phyloP scores from a whole-genome alignment of 2,113 vertebrate species.

The Rousettus leschenaultii region DNA sequence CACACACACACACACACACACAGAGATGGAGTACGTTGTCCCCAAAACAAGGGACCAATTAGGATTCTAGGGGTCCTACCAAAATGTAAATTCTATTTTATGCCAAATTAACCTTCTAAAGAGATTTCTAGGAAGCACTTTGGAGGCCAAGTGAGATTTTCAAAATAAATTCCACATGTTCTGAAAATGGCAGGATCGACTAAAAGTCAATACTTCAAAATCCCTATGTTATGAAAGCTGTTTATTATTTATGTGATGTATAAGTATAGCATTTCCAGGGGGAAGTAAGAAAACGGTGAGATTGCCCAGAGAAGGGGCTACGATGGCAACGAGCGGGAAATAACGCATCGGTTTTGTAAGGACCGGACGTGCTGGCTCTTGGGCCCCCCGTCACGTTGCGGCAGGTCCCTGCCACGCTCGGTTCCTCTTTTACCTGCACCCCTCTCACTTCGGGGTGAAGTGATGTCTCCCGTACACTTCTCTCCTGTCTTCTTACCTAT shows the following conservation, averaged over 20 bases:
- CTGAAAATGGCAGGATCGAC: neutral
- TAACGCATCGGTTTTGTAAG: neutral
- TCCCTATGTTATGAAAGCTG: neutral
- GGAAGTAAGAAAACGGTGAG: neutral
- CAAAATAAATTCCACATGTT: conserved; percentile 11
- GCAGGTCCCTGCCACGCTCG: neutral
- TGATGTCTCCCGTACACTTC: neutral
- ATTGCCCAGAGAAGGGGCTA: neutral
- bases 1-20: neutral
- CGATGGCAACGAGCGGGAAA: neutral
- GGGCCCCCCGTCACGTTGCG: neutral
- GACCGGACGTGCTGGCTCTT: neutral
- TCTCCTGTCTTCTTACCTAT: neutral
- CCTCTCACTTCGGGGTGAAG: neutral
- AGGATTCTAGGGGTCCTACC: neutral
- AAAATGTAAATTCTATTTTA: neutral
- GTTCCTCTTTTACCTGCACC: neutral
- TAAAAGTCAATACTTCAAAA: neutral
- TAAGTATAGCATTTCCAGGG: neutral
- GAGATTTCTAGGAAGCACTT: neutral
- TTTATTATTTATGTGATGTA: neutral
- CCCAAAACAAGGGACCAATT: neutral
- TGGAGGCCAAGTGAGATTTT: conserved; percentile 3
- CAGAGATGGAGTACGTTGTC: neutral
- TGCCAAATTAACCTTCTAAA: neutral